Evolutionary conservation across 1,140 invertebrate genomes (phyloP), one percentile per base, ranked within the genome.

Genomic region (Drosophila bocqueti): DNA sequence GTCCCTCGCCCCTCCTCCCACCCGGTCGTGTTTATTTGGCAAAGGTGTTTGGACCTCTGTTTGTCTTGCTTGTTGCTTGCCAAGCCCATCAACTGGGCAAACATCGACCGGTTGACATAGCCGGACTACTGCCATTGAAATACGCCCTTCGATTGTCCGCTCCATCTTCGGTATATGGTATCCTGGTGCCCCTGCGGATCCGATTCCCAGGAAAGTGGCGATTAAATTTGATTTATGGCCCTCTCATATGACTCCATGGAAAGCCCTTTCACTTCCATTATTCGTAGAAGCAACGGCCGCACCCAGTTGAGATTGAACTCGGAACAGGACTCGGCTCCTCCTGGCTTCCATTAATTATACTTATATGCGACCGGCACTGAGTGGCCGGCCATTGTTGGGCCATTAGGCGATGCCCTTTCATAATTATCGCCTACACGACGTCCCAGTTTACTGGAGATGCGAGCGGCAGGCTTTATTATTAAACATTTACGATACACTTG

Each of bases 401-500:
- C 67, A 74, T 74, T 74, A 61, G 67, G 24, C 57, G 36, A 50
- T 60, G 54, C 69, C 65, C 57, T 50, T 59, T 76, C 55, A 54
- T 42, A 76, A 67, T 67, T 60, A 67, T 76, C 43, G 73, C 62
- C 62, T 26, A 38, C 43, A 57, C 50, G n/a, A 15, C 2, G 29
- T 26, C 18, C 58, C 72, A 59, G 5, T 42, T 63, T 29, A 34
- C 42, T 34, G 24, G 34, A 65, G 67, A 69, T 65, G 58, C 77
- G 77, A 69, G 47, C 82, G 69, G 60, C 62, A 49, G 64, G 63
- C 54, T 55, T 50, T 68, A 45, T 83, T 75, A 68, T 87, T 72
- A 79, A 82, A 72, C 77, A 76, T 76, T 82, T 76, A 76, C 79
- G 63, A 26, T 55, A 55, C 29, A 42, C 54, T 66, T 38, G 54